phyloP scores from a whole-genome alignment of 1,140 invertebrate genomes.

The Elysia chlorotica region DNA sequence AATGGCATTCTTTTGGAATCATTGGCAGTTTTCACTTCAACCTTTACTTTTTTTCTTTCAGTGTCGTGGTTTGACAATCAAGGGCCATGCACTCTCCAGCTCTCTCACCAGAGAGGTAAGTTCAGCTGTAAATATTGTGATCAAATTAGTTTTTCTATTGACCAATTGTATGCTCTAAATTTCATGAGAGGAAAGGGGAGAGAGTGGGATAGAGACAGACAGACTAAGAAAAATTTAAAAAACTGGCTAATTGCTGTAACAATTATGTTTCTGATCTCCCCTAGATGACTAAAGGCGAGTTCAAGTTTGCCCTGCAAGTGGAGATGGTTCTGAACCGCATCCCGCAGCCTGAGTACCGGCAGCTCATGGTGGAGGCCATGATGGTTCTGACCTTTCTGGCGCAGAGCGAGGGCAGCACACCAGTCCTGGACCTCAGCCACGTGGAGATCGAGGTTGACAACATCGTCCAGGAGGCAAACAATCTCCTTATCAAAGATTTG shows the following conservation, averaged over 20 bases:
- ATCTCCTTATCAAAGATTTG: conserved; percentile 95
- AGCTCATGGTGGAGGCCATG: conserved; percentile 94
- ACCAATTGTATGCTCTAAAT: too few relatives aligned
- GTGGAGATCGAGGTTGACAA: conserved; percentile 82
- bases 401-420: conserved; percentile 69
- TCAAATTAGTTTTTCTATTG: too few relatives aligned
- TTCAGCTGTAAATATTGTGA: too few relatives aligned
- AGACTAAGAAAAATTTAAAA: too few relatives aligned
- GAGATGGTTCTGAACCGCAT: conserved; percentile 97
- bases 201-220: too few relatives aligned
- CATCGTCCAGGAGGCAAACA: conserved; percentile 91
- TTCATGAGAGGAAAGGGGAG: too few relatives aligned
- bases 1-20: too few relatives aligned
- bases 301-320: conserved; percentile 97
- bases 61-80: conserved; percentile 90
- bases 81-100: conserved; percentile 85
- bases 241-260: too few relatives aligned
- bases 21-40: too few relatives aligned
- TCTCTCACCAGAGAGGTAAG: conserved; percentile 86
- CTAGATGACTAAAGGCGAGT: conserved; percentile 94
- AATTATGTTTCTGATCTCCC: neutral
- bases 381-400: conserved; percentile 92
- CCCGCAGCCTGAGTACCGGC: conserved; percentile 97
- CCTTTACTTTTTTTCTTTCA: conserved; percentile 65
- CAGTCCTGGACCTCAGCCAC: conserved; percentile 74